Evolutionary conservation across 1,140 invertebrate species (phyloP).

Genomic region (Atta colombica): DNA sequence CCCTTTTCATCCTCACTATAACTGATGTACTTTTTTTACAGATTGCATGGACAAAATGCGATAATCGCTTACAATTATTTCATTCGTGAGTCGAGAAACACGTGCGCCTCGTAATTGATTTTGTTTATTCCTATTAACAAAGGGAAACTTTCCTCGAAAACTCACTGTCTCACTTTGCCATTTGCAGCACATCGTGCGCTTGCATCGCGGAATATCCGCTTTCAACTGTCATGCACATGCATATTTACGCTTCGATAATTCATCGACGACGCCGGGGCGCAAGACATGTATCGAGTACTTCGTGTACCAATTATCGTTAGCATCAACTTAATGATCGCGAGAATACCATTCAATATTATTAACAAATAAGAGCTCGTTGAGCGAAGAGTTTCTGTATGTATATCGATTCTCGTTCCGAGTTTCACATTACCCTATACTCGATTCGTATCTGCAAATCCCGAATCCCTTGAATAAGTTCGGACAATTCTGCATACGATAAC

Average conservation of each 20-base stretch:
- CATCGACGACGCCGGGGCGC: slow-evolving; percentile 4
- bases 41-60: neutral
- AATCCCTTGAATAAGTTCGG: slow-evolving; percentile 52
- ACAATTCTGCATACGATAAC: slow-evolving; percentile 47
- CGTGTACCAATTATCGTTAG: slow-evolving; percentile 37
- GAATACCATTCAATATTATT: slow-evolving; percentile 39
- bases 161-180: slow-evolving; percentile 7
- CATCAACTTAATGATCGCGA: slow-evolving; percentile 36
- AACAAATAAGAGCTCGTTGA: slow-evolving; percentile 5
- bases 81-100: neutral
- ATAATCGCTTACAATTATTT: slow-evolving; percentile 18
- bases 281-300: slow-evolving; percentile 30
- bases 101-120: slow-evolving; percentile 23
- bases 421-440: neutral
- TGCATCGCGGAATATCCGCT: slow-evolving; percentile 39
- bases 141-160: slow-evolving; percentile 42
- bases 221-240: slow-evolving; percentile 38
- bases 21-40: slow-evolving; percentile 16
- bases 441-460: slow-evolving; percentile 32
- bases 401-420: slow-evolving; percentile 49
- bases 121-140: slow-evolving; percentile 29
- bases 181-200: slow-evolving; percentile 34
- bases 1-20: neutral
- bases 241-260: slow-evolving; percentile 56
- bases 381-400: slow-evolving; percentile 36